Evolutionary conservation across 2,797 vertebrate species (phyloP).

Genomic region (Cetoscarus ocellatus): DNA sequence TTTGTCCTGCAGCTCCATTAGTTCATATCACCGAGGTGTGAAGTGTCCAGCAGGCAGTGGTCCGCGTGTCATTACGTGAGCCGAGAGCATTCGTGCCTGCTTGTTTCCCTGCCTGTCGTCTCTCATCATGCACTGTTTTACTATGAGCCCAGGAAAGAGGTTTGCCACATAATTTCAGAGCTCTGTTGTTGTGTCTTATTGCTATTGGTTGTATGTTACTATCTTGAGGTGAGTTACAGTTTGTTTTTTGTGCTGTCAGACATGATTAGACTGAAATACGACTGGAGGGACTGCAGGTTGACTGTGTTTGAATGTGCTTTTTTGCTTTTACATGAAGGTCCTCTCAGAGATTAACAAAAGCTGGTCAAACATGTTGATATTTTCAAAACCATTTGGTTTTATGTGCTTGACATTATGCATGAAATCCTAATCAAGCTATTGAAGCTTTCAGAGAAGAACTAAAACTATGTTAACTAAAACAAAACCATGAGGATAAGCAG

Average conservation of each 20-base stretch:
- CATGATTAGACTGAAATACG: slow-evolving; percentile 14
- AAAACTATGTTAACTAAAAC: too few relatives aligned
- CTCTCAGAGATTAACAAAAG: not conserved
- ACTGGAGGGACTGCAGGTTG: slow-evolving; percentile 4
- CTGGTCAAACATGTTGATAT: not conserved
- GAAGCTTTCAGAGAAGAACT: too few relatives aligned
- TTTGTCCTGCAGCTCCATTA: slow-evolving; percentile 64
- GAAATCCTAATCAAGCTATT: not conserved
- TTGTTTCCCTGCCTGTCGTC: slow-evolving; percentile 39
- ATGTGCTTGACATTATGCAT: not conserved
- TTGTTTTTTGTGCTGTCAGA: slow-evolving; percentile 35
- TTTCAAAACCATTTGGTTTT: not conserved
- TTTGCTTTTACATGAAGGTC: not conserved
- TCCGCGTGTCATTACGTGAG: slow-evolving; percentile 40
- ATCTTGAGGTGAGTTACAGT: slow-evolving; percentile 1
- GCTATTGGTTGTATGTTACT: slow-evolving; percentile 20
- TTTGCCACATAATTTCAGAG: slow-evolving; percentile 41
- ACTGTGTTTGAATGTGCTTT: not conserved
- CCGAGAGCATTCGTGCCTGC: slow-evolving; percentile 9
- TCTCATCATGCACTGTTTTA: slow-evolving; percentile 43
- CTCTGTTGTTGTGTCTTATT: slow-evolving; percentile 20
- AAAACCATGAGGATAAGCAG: too few relatives aligned
- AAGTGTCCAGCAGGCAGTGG: slow-evolving; percentile 40
- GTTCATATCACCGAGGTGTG: slow-evolving; percentile 56
- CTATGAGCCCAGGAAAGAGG: slow-evolving; percentile 23